phyloP scores from a whole-genome alignment of 2,888 invertebrate genomes.

The Hybos culiciformis region DNA sequence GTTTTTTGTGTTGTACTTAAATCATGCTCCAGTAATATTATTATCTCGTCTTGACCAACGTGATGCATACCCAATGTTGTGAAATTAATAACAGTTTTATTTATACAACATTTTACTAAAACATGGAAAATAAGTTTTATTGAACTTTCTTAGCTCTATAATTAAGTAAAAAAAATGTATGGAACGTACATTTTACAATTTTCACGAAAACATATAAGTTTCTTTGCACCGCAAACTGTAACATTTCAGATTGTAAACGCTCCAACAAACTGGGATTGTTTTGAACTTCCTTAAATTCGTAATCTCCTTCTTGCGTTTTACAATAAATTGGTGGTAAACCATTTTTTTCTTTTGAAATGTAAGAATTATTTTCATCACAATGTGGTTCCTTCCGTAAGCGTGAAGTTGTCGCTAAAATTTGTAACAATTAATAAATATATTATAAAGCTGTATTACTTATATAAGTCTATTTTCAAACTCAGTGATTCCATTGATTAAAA shows the following conservation, averaged over 20 bases:
- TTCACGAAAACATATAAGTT: conserved; percentile 63
- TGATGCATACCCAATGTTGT: conserved; percentile 61
- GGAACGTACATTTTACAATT: conserved; percentile 55
- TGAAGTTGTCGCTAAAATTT: conserved; percentile 14
- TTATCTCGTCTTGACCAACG: conserved; percentile 72
- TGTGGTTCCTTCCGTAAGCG: conserved; percentile 22
- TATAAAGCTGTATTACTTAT: background rate
- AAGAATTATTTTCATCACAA: conserved; percentile 26
- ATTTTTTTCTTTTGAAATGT: conserved; percentile 35
- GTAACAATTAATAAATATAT: background rate
- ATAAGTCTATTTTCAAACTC: no score
- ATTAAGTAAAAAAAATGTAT: background rate
- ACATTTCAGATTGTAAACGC: conserved; percentile 44
- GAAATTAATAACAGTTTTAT: conserved; percentile 61
- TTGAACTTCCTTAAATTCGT: conserved; percentile 29
- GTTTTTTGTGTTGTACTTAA: conserved; percentile 15
- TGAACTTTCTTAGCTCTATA: background rate
- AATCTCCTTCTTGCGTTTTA: conserved; percentile 23
- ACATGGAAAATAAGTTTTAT: conserved; percentile 13
- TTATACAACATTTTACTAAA: conserved; percentile 63
- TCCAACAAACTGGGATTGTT: conserved; percentile 43
- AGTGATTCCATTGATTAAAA: no score
- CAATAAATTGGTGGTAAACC: conserved; percentile 40
- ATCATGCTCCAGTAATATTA: conserved; percentile 56
- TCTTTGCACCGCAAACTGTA: conserved; percentile 59